phyloP scores from a whole-genome alignment of 2,888 invertebrate species.

The Tineola bisselliella region DNA sequence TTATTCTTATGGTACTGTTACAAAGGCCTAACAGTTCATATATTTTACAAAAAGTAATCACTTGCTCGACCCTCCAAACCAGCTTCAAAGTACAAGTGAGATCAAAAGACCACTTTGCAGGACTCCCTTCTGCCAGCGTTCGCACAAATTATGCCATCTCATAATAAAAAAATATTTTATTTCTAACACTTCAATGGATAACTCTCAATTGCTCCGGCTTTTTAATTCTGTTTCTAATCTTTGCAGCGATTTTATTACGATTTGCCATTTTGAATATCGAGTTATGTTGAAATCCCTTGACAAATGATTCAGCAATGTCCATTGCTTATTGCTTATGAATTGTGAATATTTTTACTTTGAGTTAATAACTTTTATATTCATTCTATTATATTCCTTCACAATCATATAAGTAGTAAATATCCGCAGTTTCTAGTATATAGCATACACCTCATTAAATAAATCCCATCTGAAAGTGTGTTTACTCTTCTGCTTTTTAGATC shows the following conservation, averaged over 20 bases:
- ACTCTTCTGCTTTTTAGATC: no score
- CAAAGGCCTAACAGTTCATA: neutral
- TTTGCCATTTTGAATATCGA: constrained; percentile 6
- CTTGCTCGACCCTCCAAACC: neutral
- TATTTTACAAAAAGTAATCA: constrained; percentile 12
- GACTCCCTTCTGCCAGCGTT: constrained; percentile 11
- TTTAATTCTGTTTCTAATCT: neutral
- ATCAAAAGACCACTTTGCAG: constrained; percentile 28
- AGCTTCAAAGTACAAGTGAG: constrained; percentile 18
- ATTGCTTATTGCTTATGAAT: no score
- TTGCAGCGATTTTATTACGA: neutral
- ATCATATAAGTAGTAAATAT: no score
- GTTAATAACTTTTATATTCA: no score
- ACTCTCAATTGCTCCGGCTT: neutral
- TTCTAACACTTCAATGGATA: neutral
- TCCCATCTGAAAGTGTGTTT: no score
- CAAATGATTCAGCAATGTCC: no score
- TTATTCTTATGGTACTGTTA: neutral
- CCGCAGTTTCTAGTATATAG: no score
- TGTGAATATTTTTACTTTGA: no score
- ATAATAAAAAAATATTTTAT: neutral
- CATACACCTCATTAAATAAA: no score
- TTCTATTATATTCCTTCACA: no score
- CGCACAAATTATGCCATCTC: constrained; percentile 9
- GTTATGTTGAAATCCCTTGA: neutral